Base-by-base conservation (phyloP, 2,888 invertebrate genomes). In the Xanthorhoe designata region DNA sequence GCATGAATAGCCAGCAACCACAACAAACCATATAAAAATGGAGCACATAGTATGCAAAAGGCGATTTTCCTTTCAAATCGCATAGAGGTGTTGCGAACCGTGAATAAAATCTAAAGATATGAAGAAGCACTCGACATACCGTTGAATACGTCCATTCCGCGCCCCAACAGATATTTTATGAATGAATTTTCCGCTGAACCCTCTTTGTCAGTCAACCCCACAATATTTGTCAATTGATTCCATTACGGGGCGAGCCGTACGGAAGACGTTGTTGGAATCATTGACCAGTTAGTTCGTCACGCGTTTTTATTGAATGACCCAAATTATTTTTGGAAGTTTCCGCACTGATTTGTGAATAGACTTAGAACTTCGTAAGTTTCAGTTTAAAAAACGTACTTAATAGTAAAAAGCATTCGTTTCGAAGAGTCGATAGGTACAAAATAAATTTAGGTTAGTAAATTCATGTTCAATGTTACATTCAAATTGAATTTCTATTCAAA, bases 181-280 rank as follows among this genome's bases (percentile, higher is more conserved):
- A 74, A 72, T 74, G 74, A 70, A 74, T 71, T 72, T 68, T 64
- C 71, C 58, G 57, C 50, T 51, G 51, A 64, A 64, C 63, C 67
- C 68, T 57, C 64, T 71, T 73, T 74, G 70, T 73, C 66, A 72
- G 71, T 70, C 63, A 71, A 72, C 66, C 76, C 71, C 70, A 76
- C 69, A 72, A 77, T 78, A 79, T 74, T 79, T 79, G 75, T 76
- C 75, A 75, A 72, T 77, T 76, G 75, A 72, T 81, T 78, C 75
- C 71, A 77, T 78, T 77, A 74, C 72, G 67, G 68, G 64, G 65
- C 66, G 70, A 71, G 70, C 72, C 76, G 72, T 64, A 65, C 77
- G 80, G 80, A 78, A 79, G 70, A 72, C 75, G 75, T 78, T 79
- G 77, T 80, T 77, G 76, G 75, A 79, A 76, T 71, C 73, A 73